These are phyloP conservation scores for Drosophila stalkeri DNA, from an alignment of 2,888 invertebrate genomes.

Conservation along the genomic window DNA sequence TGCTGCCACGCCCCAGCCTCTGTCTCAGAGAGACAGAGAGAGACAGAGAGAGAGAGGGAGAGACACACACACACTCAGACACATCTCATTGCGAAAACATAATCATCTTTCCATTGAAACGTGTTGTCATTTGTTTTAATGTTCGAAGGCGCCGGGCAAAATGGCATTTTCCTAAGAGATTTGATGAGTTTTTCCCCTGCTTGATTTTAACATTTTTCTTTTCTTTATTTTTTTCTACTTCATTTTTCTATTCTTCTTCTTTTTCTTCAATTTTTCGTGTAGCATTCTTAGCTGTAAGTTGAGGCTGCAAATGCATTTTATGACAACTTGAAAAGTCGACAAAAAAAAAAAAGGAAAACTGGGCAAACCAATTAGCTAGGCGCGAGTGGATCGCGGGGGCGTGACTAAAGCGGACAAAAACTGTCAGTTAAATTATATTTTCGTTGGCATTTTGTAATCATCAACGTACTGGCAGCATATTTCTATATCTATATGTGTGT, in stretches of 20 bases:
- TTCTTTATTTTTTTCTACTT: background rate
- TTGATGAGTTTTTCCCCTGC: conserved; percentile 58
- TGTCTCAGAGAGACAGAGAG: background rate
- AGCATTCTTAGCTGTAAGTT: conserved; percentile 32
- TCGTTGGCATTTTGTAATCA: conserved; percentile 55
- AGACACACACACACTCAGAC: conserved; percentile 10
- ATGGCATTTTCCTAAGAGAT: conserved; percentile 52
- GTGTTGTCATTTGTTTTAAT: conserved; percentile 74
- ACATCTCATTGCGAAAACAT: conserved; percentile 39
- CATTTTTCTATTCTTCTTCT: background rate
- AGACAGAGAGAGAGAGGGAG: no score
- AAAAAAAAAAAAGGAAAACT: no score
- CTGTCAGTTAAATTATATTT: conserved; percentile 75
- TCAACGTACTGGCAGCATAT: conserved; percentile 50
- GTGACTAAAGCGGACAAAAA: conserved; percentile 25
- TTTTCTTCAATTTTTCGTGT: background rate
- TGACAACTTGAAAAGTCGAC: conserved; percentile 39
- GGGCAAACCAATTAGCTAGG: conserved; percentile 60
- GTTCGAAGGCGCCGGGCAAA: conserved; percentile 42
- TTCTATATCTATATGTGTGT: conserved; percentile 29
- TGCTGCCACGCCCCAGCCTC: conserved; percentile 2
- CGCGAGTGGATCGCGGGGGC: conserved; percentile 39
- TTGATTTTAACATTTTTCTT: conserved; percentile 16
- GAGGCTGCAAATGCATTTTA: conserved; percentile 68
- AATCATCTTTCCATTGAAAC: conserved; percentile 64